Evolutionary conservation across 1,140 invertebrate species (phyloP).

Genomic region (Laupala kohalensis): DNA sequence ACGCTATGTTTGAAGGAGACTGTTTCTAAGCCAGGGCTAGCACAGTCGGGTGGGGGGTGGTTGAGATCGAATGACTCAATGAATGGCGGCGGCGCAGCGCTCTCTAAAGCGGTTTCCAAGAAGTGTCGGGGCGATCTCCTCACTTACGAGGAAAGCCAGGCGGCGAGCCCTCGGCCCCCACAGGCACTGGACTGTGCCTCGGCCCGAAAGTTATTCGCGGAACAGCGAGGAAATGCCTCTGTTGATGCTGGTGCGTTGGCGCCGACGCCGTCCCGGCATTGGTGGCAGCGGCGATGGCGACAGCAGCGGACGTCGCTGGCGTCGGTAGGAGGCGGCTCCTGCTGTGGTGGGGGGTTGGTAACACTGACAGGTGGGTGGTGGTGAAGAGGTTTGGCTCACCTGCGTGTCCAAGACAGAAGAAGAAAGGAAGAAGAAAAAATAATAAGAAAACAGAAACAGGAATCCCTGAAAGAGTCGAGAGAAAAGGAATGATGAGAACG

Average conservation of each 20-base stretch:
- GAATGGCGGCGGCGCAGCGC: too few species aligned
- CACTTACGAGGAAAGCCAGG: neutral
- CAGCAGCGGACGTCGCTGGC: neutral
- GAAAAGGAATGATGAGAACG: too few species aligned
- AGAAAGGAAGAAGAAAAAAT: too few species aligned
- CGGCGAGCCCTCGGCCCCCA: neutral
- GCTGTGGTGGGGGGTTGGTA: neutral
- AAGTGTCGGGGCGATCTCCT: too few species aligned
- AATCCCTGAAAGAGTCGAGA: too few species aligned
- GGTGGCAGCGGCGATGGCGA: neutral
- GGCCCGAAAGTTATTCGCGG: constrained; percentile 13
- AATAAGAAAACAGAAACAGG: too few species aligned
- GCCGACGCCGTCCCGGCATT: neutral
- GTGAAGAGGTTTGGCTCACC: neutral
- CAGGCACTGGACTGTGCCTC: neutral
- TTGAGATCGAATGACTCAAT: too few species aligned
- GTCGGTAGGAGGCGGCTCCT: neutral
- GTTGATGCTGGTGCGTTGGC: neutral
- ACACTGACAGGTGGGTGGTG: neutral
- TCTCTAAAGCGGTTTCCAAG: too few species aligned
- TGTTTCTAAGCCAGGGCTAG: too few species aligned
- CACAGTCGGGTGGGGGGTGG: too few species aligned
- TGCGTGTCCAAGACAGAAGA: neutral
- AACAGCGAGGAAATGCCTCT: constrained; percentile 14
- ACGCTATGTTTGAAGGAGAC: too few species aligned